Percentiles rank a stretch among this genome's conserved stretches.
Conservation (phyloP, 2,113 vertebrate genomes). For the Chroicocephalus ridibundus region DNA sequence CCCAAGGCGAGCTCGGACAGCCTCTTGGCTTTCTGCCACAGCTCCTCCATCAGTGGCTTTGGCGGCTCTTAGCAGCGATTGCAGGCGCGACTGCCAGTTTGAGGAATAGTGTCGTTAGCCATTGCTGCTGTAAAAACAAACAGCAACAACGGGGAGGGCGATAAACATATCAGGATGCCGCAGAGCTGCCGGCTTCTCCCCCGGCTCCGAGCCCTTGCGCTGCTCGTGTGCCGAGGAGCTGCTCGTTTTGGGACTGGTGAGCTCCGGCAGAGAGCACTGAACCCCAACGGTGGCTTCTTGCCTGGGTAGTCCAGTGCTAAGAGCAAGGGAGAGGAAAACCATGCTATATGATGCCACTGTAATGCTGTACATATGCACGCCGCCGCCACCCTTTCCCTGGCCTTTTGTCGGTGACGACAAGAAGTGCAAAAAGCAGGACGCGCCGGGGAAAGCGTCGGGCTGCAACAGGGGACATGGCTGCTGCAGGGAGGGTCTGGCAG, state of each 20-base stretch:
- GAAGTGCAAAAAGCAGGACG: not conserved
- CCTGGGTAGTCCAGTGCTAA: rapidly evolving
- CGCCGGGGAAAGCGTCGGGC: not conserved
- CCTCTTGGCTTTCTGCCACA: not conserved
- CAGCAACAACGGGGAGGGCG: not conserved
- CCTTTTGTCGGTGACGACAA: not conserved
- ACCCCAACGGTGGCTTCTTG: rapidly evolving
- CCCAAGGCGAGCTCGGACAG: not conserved
- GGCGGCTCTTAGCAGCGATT: not conserved
- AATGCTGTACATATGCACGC: rapidly evolving
- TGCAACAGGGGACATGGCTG: not conserved
- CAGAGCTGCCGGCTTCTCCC: not conserved
- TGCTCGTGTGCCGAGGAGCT: rapidly evolving
- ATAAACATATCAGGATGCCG: not conserved
- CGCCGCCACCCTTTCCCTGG: not conserved
- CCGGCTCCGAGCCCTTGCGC: rapidly evolving
- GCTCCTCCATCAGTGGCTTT: conserved; percentile 38
- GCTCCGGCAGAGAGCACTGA: rapidly evolving
- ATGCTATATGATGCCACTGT: not conserved
- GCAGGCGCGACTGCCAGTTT: conserved; percentile 44
- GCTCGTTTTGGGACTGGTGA: not conserved
- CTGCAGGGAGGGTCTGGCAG: not conserved
- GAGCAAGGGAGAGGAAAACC: not conserved
- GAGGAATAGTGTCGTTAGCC: conserved; percentile 31
- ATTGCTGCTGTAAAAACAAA: conserved; percentile 46